Percentiles rank a stretch among this genome's conserved stretches.
These are phyloP conservation scores for Rhaphigaster nebulosa DNA, from an alignment of 2,888 invertebrate species.

Conservation along the genomic window DNA sequence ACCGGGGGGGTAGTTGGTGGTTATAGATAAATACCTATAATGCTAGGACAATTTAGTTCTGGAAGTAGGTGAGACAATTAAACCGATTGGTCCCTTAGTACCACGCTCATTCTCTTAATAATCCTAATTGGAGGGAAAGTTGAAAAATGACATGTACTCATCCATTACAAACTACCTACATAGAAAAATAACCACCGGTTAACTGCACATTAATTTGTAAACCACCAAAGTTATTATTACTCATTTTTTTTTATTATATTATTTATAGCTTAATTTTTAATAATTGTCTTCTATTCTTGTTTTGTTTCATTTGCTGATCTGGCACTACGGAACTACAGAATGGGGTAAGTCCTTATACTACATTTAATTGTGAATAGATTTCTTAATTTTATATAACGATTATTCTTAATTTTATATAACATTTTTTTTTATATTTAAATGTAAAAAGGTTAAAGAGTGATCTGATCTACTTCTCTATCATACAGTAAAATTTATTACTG, in stretches of 20 bases:
- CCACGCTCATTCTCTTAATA: constrained; percentile 36
- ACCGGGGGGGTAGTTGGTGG: neutral
- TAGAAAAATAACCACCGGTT: constrained; percentile 32
- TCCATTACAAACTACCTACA: constrained; percentile 55
- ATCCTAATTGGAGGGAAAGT: constrained; percentile 24
- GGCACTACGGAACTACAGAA: constrained; percentile 55
- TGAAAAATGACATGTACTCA: constrained; percentile 47
- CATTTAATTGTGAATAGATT: neutral
- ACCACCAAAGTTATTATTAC: neutral
- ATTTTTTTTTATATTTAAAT: no score
- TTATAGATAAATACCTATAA: constrained; percentile 38
- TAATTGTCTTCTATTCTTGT: neutral
- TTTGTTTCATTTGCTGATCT: constrained; percentile 60
- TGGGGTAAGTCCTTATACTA: constrained; percentile 58
- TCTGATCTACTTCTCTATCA: no score
- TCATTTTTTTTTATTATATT: constrained; percentile 34
- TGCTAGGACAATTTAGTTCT: constrained; percentile 12
- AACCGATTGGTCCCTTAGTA: constrained; percentile 48
- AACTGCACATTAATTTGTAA: constrained; percentile 11
- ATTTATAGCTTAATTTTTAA: constrained; percentile 24
- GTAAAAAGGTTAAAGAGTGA: no score
- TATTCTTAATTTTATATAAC: no score
- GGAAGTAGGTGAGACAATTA: constrained; percentile 49
- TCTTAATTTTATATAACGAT: no score
- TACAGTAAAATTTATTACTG: no score